Evolutionary conservation across 2,113 vertebrate species (phyloP).

Genomic region (Halichoerus grypus): DNA sequence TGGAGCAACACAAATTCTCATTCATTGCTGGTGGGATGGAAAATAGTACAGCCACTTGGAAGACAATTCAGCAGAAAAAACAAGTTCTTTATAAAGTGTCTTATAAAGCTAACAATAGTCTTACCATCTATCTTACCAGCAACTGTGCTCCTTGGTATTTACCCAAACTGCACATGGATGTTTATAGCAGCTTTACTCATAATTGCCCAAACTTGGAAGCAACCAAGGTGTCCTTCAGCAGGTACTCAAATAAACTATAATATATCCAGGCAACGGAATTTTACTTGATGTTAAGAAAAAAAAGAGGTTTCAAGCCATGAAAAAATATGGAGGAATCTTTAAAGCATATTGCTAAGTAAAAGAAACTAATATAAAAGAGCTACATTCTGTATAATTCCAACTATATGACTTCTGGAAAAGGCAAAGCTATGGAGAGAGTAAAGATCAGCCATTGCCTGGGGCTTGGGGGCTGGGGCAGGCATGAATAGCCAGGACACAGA

Average conservation of each 20-base stretch:
- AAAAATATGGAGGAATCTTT: not conserved
- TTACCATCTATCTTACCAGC: not conserved
- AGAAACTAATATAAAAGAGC: not conserved
- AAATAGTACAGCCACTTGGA: not conserved
- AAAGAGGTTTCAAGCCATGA: not conserved
- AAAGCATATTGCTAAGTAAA: not conserved
- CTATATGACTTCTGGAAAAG: not conserved
- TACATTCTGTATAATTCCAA: not conserved
- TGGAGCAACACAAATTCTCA: not conserved
- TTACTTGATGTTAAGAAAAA: not conserved
- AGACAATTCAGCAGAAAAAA: not conserved
- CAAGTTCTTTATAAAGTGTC: not conserved
- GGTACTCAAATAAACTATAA: not conserved
- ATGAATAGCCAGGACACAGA: not conserved
- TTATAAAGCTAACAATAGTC: not conserved
- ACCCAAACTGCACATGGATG: not conserved
- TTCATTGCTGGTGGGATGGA: not conserved
- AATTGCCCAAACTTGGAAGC: not conserved
- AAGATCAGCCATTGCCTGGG: not conserved
- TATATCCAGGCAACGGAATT: not conserved
- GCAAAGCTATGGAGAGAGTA: not conserved
- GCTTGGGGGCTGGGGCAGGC: fast-evolving
- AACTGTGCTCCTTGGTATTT: not conserved
- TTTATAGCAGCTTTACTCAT: not conserved
- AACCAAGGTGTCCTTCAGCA: not conserved